These are phyloP conservation scores for Drosophila gaucha DNA, from an alignment of 2,888 invertebrate genomes.

Conservation along the genomic window DNA sequence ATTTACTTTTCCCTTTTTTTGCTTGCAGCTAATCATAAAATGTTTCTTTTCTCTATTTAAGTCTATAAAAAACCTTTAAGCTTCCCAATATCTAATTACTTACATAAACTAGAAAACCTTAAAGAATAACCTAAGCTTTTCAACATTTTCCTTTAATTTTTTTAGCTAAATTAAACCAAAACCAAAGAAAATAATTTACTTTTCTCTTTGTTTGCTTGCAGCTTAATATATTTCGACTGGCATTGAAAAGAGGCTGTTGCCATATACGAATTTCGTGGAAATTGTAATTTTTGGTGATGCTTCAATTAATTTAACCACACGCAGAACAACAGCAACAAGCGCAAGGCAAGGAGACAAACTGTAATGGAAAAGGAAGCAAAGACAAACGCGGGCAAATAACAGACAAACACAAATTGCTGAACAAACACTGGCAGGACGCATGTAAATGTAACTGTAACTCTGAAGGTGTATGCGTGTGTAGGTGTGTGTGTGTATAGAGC, in stretches of 20 bases:
- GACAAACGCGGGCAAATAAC: slow-evolving; percentile 50
- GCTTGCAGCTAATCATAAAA: too few species aligned
- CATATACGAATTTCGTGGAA: slow-evolving; percentile 8
- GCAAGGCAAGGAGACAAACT: slow-evolving; percentile 19
- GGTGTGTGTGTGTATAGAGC: slow-evolving; percentile 32
- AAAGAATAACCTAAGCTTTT: too few species aligned
- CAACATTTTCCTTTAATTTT: too few species aligned
- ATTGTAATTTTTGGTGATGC: slow-evolving; percentile 54
- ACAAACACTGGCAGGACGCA: slow-evolving; percentile 55
- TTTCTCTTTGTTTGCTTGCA: slow-evolving; percentile 22
- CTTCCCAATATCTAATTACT: too few species aligned
- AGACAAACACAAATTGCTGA: slow-evolving; percentile 61
- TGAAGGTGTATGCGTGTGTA: slow-evolving; percentile 25
- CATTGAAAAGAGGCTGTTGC: background rate
- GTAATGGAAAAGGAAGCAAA: slow-evolving; percentile 47
- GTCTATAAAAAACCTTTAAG: too few species aligned
- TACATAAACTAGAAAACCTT: too few species aligned
- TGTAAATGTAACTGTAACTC: slow-evolving; percentile 58
- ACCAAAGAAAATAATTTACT: background rate
- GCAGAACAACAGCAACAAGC: background rate
- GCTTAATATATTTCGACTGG: slow-evolving; percentile 2
- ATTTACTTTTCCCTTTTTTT: too few species aligned
- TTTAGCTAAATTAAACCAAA: background rate
- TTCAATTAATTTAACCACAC: slow-evolving; percentile 63
- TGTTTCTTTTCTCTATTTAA: too few species aligned